A percentile compares a stretch with the other conserved stretches of the same genome.
phyloP scores from a whole-genome alignment of 2,113 vertebrate species.

The Muntiacus muntjak region DNA sequence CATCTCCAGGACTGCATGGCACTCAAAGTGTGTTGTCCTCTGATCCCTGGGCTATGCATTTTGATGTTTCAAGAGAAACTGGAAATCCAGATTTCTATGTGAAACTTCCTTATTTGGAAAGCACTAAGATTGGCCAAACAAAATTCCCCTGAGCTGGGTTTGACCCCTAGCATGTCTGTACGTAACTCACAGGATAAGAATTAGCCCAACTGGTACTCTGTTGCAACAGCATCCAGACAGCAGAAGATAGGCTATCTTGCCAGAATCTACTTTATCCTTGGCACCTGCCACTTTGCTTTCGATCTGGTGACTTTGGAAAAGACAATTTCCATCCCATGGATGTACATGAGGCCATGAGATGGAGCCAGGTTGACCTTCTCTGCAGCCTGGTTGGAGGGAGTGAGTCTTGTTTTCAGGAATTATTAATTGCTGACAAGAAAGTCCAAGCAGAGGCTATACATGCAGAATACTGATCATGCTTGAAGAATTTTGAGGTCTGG shows the following conservation, averaged over 20 bases:
- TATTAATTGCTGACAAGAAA: not conserved
- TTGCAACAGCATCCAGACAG: rapidly evolving
- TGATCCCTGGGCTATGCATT: not conserved
- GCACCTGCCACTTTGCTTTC: rapidly evolving
- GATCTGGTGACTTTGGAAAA: not conserved
- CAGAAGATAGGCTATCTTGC: rapidly evolving
- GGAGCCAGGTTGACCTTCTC: not conserved
- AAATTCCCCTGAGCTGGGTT: rapidly evolving
- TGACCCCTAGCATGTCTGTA: rapidly evolving
- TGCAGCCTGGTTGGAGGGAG: rapidly evolving
- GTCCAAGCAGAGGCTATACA: not conserved
- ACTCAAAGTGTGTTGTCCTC: rapidly evolving
- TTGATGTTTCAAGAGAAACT: too few species aligned
- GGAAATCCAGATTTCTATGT: not conserved
- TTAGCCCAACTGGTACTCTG: rapidly evolving
- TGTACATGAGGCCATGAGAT: rapidly evolving
- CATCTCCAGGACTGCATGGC: rapidly evolving
- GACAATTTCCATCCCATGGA: rapidly evolving
- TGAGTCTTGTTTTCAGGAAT: not conserved
- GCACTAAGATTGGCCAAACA: not conserved
- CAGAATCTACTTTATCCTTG: rapidly evolving
- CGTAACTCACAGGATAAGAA: rapidly evolving
- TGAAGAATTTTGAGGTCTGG: not conserved
- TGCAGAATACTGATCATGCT: rapidly evolving
- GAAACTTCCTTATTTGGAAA: not conserved